Evolutionary conservation across 1,140 invertebrate genomes (phyloP), one percentile per base, ranked within the genome.

Genomic region (Orussus abietinus): DNA sequence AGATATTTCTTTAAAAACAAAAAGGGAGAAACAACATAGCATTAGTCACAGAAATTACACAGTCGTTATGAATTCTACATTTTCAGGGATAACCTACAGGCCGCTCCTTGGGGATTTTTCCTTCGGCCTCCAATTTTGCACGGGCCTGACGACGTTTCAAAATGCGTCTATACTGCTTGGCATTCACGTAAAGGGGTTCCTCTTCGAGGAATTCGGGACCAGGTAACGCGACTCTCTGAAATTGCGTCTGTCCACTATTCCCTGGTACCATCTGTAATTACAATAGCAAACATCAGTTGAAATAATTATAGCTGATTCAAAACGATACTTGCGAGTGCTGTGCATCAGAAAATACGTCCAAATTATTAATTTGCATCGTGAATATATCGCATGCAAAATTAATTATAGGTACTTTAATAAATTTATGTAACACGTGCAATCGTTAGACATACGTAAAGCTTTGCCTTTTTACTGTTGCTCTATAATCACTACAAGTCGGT

Each of bases 111-210:
- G 95, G 92, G 68, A 99, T 97, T 72, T 94, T 89, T 17, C 93
- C 93, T 61, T 87, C 85, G 5, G 89, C 88, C 69, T 95, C 91
- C 29, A 96, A 72, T 66, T 92, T 92, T 0, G 92, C 92, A 31
- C 93, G 73, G 0, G 92, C 93, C 58, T 92, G 89, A 38, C 93
- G 73, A 46, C 93, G 74, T 64, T 94, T 93, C 5, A 96, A 74
- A 59, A 96, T 96, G 42, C 92, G 77, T 59, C 92, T 88, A 69
- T 96, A 96, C 63, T 99, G 96, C 64, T 96, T 95, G n/a, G 94
- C 94, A 78, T 98, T 99, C 0, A 99, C 96, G 72, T 98, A 99
- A 5, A 98, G 68, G 2, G 93, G 91, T 60, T 96, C 92, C 65
- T 96, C 92, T 70, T 93, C 89, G 10, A 92, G 76, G 39, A 91